Base-by-base conservation (phyloP, 2,797 vertebrate species). In the Alosa sapidissima region DNA sequence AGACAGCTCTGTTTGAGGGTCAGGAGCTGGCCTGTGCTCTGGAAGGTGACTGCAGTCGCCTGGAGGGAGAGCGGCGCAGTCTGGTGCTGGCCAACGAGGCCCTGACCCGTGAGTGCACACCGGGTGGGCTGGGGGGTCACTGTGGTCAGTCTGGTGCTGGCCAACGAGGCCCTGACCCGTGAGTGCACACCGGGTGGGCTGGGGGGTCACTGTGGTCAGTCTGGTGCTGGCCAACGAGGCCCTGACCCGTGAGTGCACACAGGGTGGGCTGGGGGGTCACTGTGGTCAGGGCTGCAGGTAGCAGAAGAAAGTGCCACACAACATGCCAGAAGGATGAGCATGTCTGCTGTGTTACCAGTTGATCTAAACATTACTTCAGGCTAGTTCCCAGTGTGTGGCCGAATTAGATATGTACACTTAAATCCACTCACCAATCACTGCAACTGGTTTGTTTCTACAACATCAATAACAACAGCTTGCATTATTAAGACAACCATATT, bases 111-210 rank as follows among this genome's bases (percentile, higher is more conserved):
- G 93, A 92, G 95, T 95, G 89, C 55, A 58, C 21, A 58, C 28
- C 28, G 28, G 28, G 28, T 28, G 28, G 28, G 28, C 28, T 0
- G 28, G 28, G 28, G 28, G 1, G 28, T 28, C 28, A 28, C n/a
- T n/a, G n/a, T n/a, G n/a, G n/a, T n/a, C 85, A 87, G 90, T 10
- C 62, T 95, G 47, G 90, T 90, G 24, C 90, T 91, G 36, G 89
- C 95, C 87, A 95, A 91, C 86, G 94, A 96, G 92, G 90, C 92
- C 85, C 94, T 97, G 89, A 96, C 94, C 93, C 95, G 97, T 98
- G 93, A 92, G 95, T 95, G 89, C 55, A 58, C 21, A 58, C 28
- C 28, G 28, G 28, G 28, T 28, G 28, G 28, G 28, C 28, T 0
- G 28, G 28, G 28, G 28, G 1, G 28, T 28, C 28, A 28, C 21